A percentile compares a stretch with the other conserved stretches of the same genome.
These are phyloP conservation scores for Limanda limanda DNA, from an alignment of 2,113 vertebrate species.

Conservation along the genomic window DNA sequence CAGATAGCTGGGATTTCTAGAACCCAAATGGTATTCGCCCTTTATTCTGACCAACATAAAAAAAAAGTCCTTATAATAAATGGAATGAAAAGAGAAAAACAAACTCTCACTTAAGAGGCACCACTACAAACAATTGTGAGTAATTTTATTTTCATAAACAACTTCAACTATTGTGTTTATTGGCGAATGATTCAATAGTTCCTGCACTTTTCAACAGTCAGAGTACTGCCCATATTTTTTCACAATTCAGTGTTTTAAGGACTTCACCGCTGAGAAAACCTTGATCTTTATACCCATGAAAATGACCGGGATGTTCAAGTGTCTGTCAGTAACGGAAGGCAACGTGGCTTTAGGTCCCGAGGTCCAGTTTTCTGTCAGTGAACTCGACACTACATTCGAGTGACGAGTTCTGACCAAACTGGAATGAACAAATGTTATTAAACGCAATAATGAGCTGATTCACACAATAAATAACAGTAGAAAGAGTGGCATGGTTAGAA, in stretches of 20 bases:
- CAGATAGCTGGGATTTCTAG: no score
- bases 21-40: not conserved
- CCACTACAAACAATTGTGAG: not conserved
- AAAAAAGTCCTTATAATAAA: not conserved
- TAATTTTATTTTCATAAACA: not conserved
- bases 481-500: slow-evolving; percentile 12
- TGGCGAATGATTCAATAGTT: not conserved
- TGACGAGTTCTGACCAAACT: slow-evolving; percentile 21
- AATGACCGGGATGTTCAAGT: slow-evolving; percentile 72
- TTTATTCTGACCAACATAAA: slow-evolving; percentile 12
- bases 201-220: not conserved
- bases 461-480: slow-evolving; percentile 24
- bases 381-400: slow-evolving; percentile 30
- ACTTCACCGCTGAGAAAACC: slow-evolving; percentile 2
- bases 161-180: not conserved
- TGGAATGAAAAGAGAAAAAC: not conserved
- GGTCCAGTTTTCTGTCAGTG: slow-evolving; percentile 53
- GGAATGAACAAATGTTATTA: slow-evolving; percentile 41
- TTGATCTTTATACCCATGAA: slow-evolving; percentile 30
- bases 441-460: slow-evolving; percentile 22
- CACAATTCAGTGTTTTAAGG: not conserved
- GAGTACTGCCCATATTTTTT: not conserved
- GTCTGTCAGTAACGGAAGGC: slow-evolving; percentile 79
- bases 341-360: slow-evolving; percentile 80
- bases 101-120: not conserved